These are phyloP conservation scores for Drymonia ruficornis DNA, from an alignment of 2,888 invertebrate species.

Conservation along the genomic window DNA sequence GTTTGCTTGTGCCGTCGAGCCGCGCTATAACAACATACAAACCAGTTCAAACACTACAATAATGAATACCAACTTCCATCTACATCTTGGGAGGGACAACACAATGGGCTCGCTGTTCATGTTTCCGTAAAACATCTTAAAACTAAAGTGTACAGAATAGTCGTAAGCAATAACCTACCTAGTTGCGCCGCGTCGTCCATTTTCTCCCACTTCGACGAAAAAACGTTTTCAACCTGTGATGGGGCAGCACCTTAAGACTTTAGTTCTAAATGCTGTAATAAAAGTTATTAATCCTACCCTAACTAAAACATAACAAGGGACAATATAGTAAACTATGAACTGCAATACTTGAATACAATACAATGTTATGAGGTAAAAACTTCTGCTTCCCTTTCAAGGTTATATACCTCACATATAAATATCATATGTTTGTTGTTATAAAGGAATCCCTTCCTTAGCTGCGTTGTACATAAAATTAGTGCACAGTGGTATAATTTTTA, in stretches of 20 bases:
- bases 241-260: slow-evolving; percentile 65
- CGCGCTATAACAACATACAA: slow-evolving; percentile 89
- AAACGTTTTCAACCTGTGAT: slow-evolving; percentile 79
- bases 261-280: slow-evolving; percentile 67
- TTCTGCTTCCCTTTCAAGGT: not conserved
- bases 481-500: slow-evolving; percentile 7
- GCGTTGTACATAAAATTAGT: not conserved
- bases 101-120: not conserved
- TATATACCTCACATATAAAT: not conserved
- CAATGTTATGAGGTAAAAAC: not conserved
- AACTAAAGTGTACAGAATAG: slow-evolving; percentile 32
- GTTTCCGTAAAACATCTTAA: slow-evolving; percentile 16
- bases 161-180: slow-evolving; percentile 87
- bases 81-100: slow-evolving; percentile 1
- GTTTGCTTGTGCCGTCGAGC: slow-evolving; percentile 94
- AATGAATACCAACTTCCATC: not conserved
- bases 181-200: slow-evolving; percentile 93
- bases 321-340: slow-evolving; percentile 22
- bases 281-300: slow-evolving; percentile 75
- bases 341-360: not conserved
- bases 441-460: not conserved
- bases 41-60: slow-evolving; percentile 28
- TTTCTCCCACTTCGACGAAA: slow-evolving; percentile 92
- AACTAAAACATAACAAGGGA: slow-evolving; percentile 28
- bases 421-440: not conserved